Conservation (phyloP, 2,113 vertebrate species). For the Isurus oxyrinchus region DNA sequence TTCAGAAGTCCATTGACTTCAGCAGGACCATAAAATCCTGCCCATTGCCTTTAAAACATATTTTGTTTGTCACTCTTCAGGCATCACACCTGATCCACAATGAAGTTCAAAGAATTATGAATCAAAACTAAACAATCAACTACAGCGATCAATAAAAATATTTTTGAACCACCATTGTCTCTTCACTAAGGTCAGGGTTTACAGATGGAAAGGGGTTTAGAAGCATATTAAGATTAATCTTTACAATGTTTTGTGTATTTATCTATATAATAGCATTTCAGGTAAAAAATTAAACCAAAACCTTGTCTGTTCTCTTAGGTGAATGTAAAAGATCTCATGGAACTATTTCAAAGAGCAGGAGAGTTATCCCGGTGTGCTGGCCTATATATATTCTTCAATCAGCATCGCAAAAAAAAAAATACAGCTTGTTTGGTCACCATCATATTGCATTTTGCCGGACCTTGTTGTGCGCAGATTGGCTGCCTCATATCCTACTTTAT, state of each 20-base stretch:
- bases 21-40: too few relatives aligned
- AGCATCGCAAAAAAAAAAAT: not conserved
- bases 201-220: not conserved
- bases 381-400: not conserved
- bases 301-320: not conserved
- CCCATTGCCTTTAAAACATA: not conserved
- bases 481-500: not conserved
- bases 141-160: not conserved
- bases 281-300: not conserved
- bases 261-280: not conserved
- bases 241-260: too few relatives aligned
- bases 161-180: not conserved
- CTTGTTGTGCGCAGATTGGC: not conserved
- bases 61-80: not conserved
- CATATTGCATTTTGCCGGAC: not conserved
- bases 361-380: not conserved
- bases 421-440: not conserved
- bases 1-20: too few relatives aligned
- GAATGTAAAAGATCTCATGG: not conserved
- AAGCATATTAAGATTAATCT: not conserved
- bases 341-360: not conserved
- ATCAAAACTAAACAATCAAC: too few relatives aligned
- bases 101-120: too few relatives aligned
- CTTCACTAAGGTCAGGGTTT: not conserved
- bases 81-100: too few relatives aligned